phyloP scores from a whole-genome alignment of 2,113 vertebrate species.

The Halcyon malimbica region DNA sequence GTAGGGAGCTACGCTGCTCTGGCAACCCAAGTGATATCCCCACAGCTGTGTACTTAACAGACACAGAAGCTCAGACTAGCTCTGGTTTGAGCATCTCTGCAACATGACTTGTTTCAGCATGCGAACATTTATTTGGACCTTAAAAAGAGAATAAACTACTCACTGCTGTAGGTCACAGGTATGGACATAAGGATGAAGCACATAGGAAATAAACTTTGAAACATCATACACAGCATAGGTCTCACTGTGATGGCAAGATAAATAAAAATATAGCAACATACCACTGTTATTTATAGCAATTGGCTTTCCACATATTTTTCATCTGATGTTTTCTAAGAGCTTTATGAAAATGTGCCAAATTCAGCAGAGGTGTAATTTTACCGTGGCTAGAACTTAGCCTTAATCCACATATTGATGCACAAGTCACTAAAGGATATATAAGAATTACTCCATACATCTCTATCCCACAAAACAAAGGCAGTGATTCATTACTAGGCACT shows the following conservation, averaged over 20 bases:
- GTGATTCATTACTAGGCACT: background rate
- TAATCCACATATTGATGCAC: background rate
- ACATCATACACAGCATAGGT: background rate
- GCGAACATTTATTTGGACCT: fast-evolving
- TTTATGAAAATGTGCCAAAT: background rate
- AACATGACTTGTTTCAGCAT: background rate
- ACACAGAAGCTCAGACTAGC: background rate
- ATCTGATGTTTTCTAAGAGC: background rate
- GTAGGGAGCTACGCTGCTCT: background rate
- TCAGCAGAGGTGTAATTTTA: background rate
- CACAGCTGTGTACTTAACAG: background rate
- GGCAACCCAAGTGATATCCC: background rate
- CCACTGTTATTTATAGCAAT: background rate
- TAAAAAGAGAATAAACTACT: background rate
- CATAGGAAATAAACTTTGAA: background rate
- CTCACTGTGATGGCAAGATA: background rate
- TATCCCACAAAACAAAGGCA: background rate
- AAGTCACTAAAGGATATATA: background rate
- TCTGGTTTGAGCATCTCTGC: background rate
- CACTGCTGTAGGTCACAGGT: background rate
- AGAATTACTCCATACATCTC: background rate
- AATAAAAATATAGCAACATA: background rate
- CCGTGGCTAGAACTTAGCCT: background rate
- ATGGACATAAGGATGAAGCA: background rate
- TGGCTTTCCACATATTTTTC: background rate